Evolutionary conservation across 2,113 vertebrate species (phyloP), one percentile per base, ranked within the genome.

Genomic region (Oreocharis arfaki): DNA sequence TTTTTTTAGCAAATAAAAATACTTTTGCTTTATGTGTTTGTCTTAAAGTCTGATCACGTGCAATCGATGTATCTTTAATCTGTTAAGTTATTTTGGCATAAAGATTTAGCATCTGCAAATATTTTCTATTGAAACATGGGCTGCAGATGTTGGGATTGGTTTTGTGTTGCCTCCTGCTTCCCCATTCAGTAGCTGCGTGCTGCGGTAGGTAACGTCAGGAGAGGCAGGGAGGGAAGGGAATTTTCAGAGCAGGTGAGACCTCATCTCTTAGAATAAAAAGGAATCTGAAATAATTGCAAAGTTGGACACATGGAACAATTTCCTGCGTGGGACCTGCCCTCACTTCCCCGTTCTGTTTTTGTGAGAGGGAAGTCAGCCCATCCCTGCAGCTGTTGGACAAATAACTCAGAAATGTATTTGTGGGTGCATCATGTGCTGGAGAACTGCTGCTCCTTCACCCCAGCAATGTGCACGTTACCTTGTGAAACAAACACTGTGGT

Each of bases 71-170:
- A 59, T 93, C 79, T 95, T 93, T 70, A 96, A 90, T 93, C 42
- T 90, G 57, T 75, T 93, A 73, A 95, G 83, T 88, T 84, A 57
- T 88, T 95, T 95, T 97, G 95, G 94, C 95, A 71, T 89, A 26
- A 90, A 33, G 84, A 64, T 86, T 84, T 64, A 90, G 95, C 96
- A 97, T 96, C 96, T 97, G 97, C 86, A 91, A 90, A 79, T 96
- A 85, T 95, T 97, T 97, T 92, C 37, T 33, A 46, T 47, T 76
- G 94, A 82, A 94, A 55, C 94, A 41, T 94, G 94, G 91, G 57
- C 80, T 95, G 71, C 96, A 96, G 88, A 95, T 97, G 96, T 94
- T 69, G 24, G 65, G 35, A 80, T 95, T 91, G 65, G 71, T 88
- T 90, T 88, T 77, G 79, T 76, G 27, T 41, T 85, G 77, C 86